These are phyloP conservation scores for Ganaspis brasiliensis DNA, from an alignment of 2,888 invertebrate species.

Conservation along the genomic window DNA sequence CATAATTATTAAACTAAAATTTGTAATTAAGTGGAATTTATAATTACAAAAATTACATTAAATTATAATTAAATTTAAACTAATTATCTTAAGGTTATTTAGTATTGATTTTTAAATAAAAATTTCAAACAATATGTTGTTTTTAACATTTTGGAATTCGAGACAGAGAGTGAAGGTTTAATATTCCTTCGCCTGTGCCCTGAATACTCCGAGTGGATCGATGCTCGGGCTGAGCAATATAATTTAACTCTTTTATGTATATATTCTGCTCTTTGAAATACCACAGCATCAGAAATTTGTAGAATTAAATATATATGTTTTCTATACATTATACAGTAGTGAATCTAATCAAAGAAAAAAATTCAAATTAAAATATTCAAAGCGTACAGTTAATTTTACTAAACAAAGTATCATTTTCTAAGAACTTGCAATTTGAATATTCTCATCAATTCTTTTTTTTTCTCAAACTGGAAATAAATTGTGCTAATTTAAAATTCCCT, in stretches of 20 bases:
- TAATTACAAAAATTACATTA: not conserved
- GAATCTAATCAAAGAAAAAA: too few relatives aligned
- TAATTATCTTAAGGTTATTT: not conserved
- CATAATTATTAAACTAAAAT: too few relatives aligned
- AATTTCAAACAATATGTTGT: not conserved
- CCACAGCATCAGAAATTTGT: not conserved
- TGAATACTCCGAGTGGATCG: conserved; percentile 31
- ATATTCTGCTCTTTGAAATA: conserved; percentile 14
- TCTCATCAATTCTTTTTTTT: too few relatives aligned
- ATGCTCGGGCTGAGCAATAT: conserved; percentile 37
- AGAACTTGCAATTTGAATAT: too few relatives aligned
- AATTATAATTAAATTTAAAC: not conserved
- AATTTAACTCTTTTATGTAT: conserved; percentile 29
- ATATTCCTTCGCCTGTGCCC: conserved; percentile 22
- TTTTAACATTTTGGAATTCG: conserved; percentile 27
- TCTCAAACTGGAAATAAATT: too few relatives aligned
- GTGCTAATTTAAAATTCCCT: too few relatives aligned
- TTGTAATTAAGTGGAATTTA: too few relatives aligned
- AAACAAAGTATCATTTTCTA: too few relatives aligned
- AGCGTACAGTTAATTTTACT: too few relatives aligned
- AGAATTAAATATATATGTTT: not conserved
- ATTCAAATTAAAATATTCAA: too few relatives aligned
- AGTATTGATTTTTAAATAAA: not conserved
- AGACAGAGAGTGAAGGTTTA: conserved; percentile 1
- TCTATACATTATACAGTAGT: too few relatives aligned